Evolutionary conservation across 2,113 vertebrate genomes (phyloP), one percentile per base, ranked within the genome.

Genomic region (Conger conger): DNA sequence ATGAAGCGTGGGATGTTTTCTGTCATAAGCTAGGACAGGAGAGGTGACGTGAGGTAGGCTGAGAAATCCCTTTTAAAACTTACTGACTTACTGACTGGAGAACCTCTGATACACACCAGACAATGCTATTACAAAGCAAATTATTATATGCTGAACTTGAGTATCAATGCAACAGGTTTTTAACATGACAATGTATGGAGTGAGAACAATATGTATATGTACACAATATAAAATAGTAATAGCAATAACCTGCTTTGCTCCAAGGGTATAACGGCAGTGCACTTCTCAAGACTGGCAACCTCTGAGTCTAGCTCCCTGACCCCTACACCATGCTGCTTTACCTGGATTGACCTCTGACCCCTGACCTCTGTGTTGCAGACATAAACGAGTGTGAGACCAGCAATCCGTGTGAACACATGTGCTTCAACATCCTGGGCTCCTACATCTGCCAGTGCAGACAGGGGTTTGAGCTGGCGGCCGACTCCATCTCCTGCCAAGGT

Each of bases 361-460:
- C 11, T 3, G 13, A 27, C 50, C 60, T 45, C 23, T 89, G 91
- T 81, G 83, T 94, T 96, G 89, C 92, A 97, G 97, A 97, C 88
- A 92, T 97, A 86, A 96, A 97, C 0, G 97, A 97, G 89, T 97
- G 96, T 53, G 96, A 96, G 88, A 92, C 94, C 89, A 94, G 93
- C 87, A 96, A 96, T 85, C 96, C 96, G 0, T 97, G 97, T 83
- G 94, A 96, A 76, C 96, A 97, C 53, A 95, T 96, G 86, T 97
- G 96, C 89, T 97, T 96, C 92, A 97, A 97, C 79, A 94, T 97
- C 60, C 91, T 97, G 23, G 96, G 97, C 79, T 97, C 97, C 16
- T 97, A 96, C 92, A 94, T 97, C 88, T 97, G 97, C 84, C 96
- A 97, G 81, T 97, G 97, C 84, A 95, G 96, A 77, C 95, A 95